Conservation (phyloP, 2,113 vertebrate genomes). For the Egretta garzetta region DNA sequence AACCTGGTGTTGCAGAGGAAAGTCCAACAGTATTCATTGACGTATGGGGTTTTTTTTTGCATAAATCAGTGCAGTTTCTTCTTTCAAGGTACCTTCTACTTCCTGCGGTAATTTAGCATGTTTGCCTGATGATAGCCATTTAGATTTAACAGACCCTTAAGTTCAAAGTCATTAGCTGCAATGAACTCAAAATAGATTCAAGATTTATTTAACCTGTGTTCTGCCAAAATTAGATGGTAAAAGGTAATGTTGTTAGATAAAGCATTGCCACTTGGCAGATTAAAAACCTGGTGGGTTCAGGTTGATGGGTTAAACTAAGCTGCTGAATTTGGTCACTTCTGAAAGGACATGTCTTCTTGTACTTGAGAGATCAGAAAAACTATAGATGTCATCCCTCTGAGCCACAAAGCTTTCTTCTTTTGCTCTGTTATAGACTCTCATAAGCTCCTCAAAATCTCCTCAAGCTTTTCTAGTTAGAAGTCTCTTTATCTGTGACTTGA, state of each 20-base stretch:
- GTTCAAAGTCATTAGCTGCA: constrained; percentile 10
- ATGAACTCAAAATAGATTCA: background rate
- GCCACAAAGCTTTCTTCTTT: background rate
- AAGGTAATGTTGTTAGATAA: background rate
- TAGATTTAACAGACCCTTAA: background rate
- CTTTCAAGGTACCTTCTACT: constrained; percentile 10
- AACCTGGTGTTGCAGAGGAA: constrained; percentile 2
- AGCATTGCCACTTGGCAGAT: background rate
- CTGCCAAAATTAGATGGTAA: background rate
- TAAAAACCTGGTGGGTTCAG: background rate
- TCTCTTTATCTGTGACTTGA: background rate
- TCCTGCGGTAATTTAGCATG: background rate
- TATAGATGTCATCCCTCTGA: background rate
- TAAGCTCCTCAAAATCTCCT: background rate
- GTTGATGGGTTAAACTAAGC: background rate
- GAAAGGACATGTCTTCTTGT: background rate
- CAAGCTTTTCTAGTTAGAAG: background rate
- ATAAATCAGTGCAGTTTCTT: background rate
- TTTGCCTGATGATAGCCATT: background rate
- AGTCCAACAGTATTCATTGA: background rate
- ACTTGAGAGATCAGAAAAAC: background rate
- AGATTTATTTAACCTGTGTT: constrained; percentile 3
- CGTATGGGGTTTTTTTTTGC: constrained; percentile 31
- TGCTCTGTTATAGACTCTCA: background rate
- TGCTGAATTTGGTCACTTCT: background rate